Evolutionary conservation across 2,113 vertebrate genomes (phyloP).

Genomic region (Ondatra zibethicus): DNA sequence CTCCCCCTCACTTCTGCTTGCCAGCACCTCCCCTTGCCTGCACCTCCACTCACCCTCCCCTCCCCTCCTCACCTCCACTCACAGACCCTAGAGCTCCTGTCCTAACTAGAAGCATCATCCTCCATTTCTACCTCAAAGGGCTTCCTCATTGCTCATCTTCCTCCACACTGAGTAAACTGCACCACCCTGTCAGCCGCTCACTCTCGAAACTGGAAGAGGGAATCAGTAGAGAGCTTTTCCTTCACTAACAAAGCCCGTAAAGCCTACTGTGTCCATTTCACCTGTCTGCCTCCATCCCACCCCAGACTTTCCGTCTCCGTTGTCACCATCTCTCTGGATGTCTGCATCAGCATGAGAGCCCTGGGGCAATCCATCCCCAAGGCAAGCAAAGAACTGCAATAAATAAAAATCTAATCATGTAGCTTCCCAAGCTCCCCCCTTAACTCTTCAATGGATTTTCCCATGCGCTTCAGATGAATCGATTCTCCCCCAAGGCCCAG

Average conservation of each 20-base stretch:
- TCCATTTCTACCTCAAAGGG: neutral
- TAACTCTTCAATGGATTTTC: neutral
- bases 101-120: neutral
- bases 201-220: neutral
- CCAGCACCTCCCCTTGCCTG: too few relatives aligned
- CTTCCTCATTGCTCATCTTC: neutral
- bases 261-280: neutral
- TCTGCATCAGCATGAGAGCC: neutral
- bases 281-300: neutral
- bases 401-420: neutral
- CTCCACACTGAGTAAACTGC: neutral
- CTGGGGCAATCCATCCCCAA: neutral
- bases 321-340: neutral
- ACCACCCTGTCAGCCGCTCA: neutral
- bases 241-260: neutral
- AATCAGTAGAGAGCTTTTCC: neutral
- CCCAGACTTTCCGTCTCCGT: neutral
- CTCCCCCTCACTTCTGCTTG: neutral
- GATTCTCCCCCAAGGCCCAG: neutral
- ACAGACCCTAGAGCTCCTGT: neutral
- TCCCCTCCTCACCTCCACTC: neutral
- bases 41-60: neutral
- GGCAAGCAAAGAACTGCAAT: neutral
- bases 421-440: neutral
- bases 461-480: neutral